Evolutionary conservation across 2,797 vertebrate genomes (phyloP), one percentile per base, ranked within the genome.

Genomic region (Poecilia gillii): DNA sequence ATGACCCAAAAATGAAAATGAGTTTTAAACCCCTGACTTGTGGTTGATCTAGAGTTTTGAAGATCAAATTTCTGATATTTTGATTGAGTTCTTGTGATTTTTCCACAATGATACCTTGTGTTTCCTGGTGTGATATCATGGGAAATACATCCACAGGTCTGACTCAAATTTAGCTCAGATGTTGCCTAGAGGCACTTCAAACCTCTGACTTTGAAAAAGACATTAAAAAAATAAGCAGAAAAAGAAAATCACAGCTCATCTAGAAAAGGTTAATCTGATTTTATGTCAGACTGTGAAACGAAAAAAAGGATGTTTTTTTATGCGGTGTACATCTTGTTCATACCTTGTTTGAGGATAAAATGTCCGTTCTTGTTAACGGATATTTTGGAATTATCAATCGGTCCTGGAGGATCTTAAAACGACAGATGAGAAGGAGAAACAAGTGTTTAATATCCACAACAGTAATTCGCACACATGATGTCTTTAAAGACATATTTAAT

Each of bases 351-450:
- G 39, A 99, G 96, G 53, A 96, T 95, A 90, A 98, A 82, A 90
- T 94, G 97, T 71, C 97, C 97, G 45, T 97, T 98, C 91, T 99
- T 99, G 90, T 94, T 97, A 51, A 97, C 90, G 36, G 97, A 96
- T 77, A 99, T 99, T 95, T 99, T 99, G 46, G 96, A 96, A 76
- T 99, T 99, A 90, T 99, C 99, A 76, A 99, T 98, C 71, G 97
- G 96, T 76, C 98, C 99, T 3, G 98, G 98, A 80, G 96, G 96
- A 94, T 99, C 99, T 99, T 92, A 62, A 82, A 31, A 75, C 85
- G 33, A 49, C 75, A 76, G 39, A 81, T 79, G 86, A 41, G 79
- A 72, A 33, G 78, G 83, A 92, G 8, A 92, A 89, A 86, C 76
- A 72, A 82, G 25, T 31, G 71, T 57, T 39, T 53, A 20, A 55